Evolutionary conservation across 2,113 vertebrate genomes (phyloP).

Genomic region (Notechis scutatus): DNA sequence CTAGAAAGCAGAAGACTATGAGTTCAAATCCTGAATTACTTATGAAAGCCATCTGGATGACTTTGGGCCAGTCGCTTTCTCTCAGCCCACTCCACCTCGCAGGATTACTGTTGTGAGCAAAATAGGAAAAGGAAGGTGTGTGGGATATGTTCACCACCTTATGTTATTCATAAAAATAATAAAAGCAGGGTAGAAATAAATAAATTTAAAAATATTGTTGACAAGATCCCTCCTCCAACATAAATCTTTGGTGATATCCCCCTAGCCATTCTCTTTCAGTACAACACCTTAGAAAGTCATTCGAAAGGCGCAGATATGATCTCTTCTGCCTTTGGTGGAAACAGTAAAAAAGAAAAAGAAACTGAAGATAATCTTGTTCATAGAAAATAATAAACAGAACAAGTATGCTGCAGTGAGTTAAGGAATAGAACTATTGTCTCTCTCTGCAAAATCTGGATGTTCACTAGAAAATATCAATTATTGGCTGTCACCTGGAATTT

Average conservation of each 20-base stretch:
- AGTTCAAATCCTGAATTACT: background rate
- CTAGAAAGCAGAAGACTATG: background rate
- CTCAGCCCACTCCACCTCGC: background rate
- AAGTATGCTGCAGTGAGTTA: conserved; percentile 18
- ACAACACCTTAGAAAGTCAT: background rate
- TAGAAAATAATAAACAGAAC: background rate
- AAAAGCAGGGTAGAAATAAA: background rate
- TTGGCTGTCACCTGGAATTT: background rate
- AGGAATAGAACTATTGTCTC: background rate
- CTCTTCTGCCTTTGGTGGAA: background rate
- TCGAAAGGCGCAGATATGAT: background rate
- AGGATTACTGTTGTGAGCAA: background rate
- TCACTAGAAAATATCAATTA: background rate
- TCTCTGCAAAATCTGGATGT: background rate
- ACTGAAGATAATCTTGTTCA: background rate
- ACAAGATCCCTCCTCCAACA: background rate
- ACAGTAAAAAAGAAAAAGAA: background rate
- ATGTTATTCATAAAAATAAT: background rate
- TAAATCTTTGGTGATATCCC: background rate
- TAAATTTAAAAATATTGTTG: no score
- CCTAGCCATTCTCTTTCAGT: background rate
- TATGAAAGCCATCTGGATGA: background rate
- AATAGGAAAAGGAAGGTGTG: background rate
- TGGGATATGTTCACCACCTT: background rate
- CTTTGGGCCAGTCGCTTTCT: background rate